These are phyloP conservation scores for Porites lutea DNA, from an alignment of 64 coral and sea anemone genomes.

Conservation along the genomic window DNA sequence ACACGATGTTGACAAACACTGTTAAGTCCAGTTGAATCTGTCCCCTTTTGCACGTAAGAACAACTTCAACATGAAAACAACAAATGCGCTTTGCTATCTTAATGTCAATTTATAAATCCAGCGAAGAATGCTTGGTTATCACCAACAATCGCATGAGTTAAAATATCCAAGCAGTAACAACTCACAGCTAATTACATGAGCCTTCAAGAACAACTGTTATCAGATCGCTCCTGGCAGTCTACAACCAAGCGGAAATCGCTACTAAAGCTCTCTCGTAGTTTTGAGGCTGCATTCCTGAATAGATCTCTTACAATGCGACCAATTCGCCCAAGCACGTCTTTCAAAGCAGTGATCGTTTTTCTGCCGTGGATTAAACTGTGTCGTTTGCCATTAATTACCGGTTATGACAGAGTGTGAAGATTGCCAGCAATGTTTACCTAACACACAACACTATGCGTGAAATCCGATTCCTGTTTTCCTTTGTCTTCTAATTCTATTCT, in stretches of 20 bases:
- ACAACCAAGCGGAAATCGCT: slow-evolving; percentile 15
- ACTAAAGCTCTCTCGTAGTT: not conserved
- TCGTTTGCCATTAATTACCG: slow-evolving; percentile 6
- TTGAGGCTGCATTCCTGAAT: not conserved
- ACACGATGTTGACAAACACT: slow-evolving; percentile 10
- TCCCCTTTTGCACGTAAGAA: not conserved
- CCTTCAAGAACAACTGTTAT: slow-evolving; percentile 39
- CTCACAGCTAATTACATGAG: slow-evolving; percentile 32
- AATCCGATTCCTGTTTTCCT: slow-evolving; percentile 15
- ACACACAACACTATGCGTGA: slow-evolving; percentile 4
- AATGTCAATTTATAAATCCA: not conserved
- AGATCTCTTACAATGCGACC: not conserved
- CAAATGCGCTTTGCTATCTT: not conserved
- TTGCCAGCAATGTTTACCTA: slow-evolving; percentile 51
- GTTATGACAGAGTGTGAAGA: not conserved
- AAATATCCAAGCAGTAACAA: not conserved
- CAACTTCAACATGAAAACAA: not conserved
- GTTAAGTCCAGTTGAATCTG: not conserved
- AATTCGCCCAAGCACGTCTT: not conserved
- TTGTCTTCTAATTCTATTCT: not conserved
- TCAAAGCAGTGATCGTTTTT: not conserved
- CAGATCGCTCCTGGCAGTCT: slow-evolving; percentile 43
- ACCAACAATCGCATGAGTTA: not conserved
- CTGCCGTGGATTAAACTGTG: not conserved
- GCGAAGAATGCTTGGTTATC: slow-evolving; percentile 32